Conservation (phyloP, 2,113 vertebrate genomes). For the Romanogobio albipinnatus region DNA sequence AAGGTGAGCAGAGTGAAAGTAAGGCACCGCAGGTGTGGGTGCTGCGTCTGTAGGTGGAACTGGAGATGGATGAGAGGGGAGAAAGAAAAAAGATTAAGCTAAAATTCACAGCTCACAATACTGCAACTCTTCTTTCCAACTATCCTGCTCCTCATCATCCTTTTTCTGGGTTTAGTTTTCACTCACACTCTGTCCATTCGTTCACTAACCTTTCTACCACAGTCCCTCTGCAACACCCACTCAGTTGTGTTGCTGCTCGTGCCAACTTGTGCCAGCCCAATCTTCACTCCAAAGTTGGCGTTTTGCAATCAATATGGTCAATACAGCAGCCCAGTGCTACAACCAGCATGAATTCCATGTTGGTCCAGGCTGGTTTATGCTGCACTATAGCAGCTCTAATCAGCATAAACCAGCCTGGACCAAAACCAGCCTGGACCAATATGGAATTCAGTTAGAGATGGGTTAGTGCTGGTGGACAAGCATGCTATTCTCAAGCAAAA, state of each 20-base stretch:
- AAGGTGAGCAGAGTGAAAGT: not conserved
- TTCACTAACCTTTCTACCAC: slow-evolving; percentile 9
- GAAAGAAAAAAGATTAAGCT: slow-evolving; percentile 4
- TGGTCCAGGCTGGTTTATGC: too few species aligned
- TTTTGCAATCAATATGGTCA: slow-evolving; percentile 34
- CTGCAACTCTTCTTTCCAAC: not conserved
- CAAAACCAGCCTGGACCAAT: too few species aligned
- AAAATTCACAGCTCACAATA: slow-evolving; percentile 13
- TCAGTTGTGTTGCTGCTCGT: slow-evolving; percentile 32
- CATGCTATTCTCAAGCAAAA: too few species aligned
- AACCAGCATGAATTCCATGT: too few species aligned
- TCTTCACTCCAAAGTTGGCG: slow-evolving; percentile 39
- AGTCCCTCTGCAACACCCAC: slow-evolving; percentile 31
- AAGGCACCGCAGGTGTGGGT: slow-evolving; percentile 26
- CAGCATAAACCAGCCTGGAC: too few species aligned
- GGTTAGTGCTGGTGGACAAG: too few species aligned
- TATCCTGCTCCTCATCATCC: not conserved
- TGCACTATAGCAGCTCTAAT: too few species aligned
- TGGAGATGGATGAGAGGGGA: slow-evolving; percentile 9
- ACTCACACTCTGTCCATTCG: not conserved
- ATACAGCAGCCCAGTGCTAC: slow-evolving; percentile 5
- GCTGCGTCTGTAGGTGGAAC: slow-evolving; percentile 36
- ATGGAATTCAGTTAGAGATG: too few species aligned
- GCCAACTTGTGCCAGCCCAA: slow-evolving; percentile 38
- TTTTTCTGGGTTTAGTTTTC: not conserved